Conservation (phyloP, 2,797 vertebrate genomes). For the Acestrorhynchus altus region DNA sequence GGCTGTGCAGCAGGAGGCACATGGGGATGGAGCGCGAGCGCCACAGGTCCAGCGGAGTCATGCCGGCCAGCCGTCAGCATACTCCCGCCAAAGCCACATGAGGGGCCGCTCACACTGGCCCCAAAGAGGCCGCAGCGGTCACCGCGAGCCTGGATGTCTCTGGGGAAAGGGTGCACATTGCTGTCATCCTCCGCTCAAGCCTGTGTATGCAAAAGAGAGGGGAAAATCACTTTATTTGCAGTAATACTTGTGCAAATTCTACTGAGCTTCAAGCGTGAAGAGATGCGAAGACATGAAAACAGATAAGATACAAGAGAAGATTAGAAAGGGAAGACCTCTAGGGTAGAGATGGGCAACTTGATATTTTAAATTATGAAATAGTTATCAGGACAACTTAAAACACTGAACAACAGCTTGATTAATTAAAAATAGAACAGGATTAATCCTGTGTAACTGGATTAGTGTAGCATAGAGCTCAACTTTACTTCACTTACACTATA, state of each 20-base stretch:
- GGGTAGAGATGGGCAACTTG: too few species aligned
- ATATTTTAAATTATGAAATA: too few species aligned
- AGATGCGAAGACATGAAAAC: background rate
- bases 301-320: background rate
- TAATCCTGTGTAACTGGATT: too few species aligned
- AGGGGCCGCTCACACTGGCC: constrained; percentile 68
- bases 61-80: constrained; percentile 91
- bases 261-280: background rate
- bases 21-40: constrained; percentile 96
- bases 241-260: background rate
- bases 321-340: too few species aligned
- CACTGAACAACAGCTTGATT: background rate
- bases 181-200: constrained; percentile 71
- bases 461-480: too few species aligned
- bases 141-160: constrained; percentile 59
- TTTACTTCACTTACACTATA: too few species aligned
- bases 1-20: constrained; percentile 97
- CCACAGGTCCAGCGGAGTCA: constrained; percentile 99
- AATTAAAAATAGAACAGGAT: background rate
- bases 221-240: constrained; percentile 11
- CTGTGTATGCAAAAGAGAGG: constrained; percentile 68
- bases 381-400: too few species aligned
- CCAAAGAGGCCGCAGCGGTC: constrained; percentile 65
- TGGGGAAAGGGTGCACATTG: constrained; percentile 44
- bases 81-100: constrained; percentile 82